Conservation (phyloP, 2,888 invertebrate genomes). For the Pristionchus entomophagus region DNA sequence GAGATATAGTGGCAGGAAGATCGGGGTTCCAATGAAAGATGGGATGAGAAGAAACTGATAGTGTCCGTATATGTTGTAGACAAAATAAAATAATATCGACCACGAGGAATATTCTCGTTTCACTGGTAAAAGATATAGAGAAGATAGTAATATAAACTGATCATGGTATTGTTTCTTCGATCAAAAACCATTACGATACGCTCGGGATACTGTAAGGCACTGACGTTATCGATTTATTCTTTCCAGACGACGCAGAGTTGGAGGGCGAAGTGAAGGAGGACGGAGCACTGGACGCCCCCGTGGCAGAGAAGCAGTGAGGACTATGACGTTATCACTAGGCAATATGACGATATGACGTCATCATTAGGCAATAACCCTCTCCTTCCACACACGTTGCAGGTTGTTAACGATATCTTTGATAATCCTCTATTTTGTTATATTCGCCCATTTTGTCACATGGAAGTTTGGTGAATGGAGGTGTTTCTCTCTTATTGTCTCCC, state of each 20-base stretch:
- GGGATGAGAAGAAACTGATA: too few relatives aligned
- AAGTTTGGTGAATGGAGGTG: neutral
- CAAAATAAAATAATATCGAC: too few relatives aligned
- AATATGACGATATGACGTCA: neutral
- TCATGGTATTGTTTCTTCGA: neutral
- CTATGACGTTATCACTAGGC: neutral
- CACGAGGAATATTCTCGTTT: neutral
- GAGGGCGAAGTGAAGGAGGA: constrained; percentile 40
- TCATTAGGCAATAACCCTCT: neutral
- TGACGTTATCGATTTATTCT: neutral
- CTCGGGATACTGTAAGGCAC: neutral
- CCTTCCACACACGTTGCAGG: neutral
- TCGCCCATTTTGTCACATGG: neutral
- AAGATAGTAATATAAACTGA: neutral
- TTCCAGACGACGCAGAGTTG: constrained; percentile 14
- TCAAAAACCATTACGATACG: too few relatives aligned
- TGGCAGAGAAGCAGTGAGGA: constrained; percentile 6
- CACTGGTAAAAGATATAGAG: neutral
- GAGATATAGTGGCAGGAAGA: neutral
- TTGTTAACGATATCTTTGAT: neutral
- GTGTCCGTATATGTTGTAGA: too few relatives aligned
- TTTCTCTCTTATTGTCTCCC: neutral
- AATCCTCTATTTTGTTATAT: neutral
- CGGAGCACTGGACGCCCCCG: constrained; percentile 23
- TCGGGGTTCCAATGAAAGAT: neutral